Evolutionary conservation across 2,797 vertebrate genomes (phyloP).

Genomic region (Australoheros facetus): DNA sequence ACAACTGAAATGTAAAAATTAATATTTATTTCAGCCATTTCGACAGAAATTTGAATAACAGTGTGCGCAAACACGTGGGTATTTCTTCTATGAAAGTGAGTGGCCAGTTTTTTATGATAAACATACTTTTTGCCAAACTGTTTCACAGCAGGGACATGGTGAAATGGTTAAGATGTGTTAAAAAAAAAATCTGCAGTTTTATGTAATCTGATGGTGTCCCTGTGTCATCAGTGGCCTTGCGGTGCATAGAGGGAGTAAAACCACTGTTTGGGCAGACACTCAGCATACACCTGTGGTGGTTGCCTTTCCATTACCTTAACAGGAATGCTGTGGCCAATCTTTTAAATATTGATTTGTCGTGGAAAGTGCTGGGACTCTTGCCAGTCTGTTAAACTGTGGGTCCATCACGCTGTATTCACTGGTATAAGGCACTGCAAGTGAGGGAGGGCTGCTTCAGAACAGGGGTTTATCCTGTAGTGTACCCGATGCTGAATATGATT

Average conservation of each 20-base stretch:
- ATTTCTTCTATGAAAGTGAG: conserved; percentile 39
- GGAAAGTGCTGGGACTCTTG: conserved; percentile 56
- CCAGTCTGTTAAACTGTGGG: conserved; percentile 65
- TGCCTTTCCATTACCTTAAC: conserved; percentile 68
- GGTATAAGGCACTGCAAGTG: conserved; percentile 20
- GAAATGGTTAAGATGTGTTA: neutral
- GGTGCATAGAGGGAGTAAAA: conserved; percentile 24
- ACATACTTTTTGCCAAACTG: conserved; percentile 4
- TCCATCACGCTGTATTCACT: conserved; percentile 33
- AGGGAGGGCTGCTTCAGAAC: conserved; percentile 8
- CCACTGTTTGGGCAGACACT: conserved; percentile 43
- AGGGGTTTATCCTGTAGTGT: neutral
- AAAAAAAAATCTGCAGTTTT: conserved; percentile 1
- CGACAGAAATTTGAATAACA: neutral
- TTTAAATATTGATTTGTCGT: conserved; percentile 75
- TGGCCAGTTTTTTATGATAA: conserved; percentile 23
- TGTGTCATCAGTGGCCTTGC: conserved; percentile 13
- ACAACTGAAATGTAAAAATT: neutral
- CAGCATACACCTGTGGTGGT: conserved; percentile 45
- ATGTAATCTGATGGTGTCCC: neutral
- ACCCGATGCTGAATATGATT: conserved; percentile 20
- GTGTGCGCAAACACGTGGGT: conserved; percentile 36
- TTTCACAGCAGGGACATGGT: neutral
- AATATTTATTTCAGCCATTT: neutral
- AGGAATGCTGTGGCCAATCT: conserved; percentile 59